Evolutionary conservation across 2,888 invertebrate species (phyloP), one percentile per base, ranked within the genome.

Genomic region (Pardosa pseudoannulata): DNA sequence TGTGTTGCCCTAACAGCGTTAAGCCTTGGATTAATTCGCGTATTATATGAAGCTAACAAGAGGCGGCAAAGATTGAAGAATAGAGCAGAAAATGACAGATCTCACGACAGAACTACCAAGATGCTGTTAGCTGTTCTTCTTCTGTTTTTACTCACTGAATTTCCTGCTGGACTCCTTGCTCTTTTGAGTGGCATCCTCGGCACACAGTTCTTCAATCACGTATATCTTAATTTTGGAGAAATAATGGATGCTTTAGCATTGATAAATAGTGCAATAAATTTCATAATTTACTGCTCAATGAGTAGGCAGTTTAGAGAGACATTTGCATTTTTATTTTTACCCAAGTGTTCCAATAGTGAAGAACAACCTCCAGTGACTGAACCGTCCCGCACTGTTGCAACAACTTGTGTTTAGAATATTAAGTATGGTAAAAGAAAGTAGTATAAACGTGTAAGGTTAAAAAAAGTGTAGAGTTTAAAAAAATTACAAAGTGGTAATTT

Each of bases 231-330:
- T 2, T 90, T 93, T 28, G 93, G 92, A 0, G 97, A 97, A 91
- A 91, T 97, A 78, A 95, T 97, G 95, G 97, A 98, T 92, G 94
- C 97, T 86, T 92, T 97, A 90, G 97, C 98, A 0, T 93, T 98
- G 81, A 92, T 97, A 90, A 98, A 98, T 91, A 96, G 97, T 9
- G 96, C 97, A 0, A 96, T 98, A 83, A 98, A 97, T 92, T 98
- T 98, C 91, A 95, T 98, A 76, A 93, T 98, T 67, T 98, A 98
- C 91, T 98, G 97, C 90, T 94, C 96, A 76, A 98, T 98, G 98
- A 97, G 97, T 88, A 94, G 96, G 88, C 97, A 97, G 93, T 98
- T 98, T 92, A 93, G 98, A 31, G 90, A 91, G 73, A 93, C 93
- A 0, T 93, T 93, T 89, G 89, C 90, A 11, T 93, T 94, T 90